Conservation (phyloP, 1,140 invertebrate species). For the Diachasmimorpha longicaudata region DNA sequence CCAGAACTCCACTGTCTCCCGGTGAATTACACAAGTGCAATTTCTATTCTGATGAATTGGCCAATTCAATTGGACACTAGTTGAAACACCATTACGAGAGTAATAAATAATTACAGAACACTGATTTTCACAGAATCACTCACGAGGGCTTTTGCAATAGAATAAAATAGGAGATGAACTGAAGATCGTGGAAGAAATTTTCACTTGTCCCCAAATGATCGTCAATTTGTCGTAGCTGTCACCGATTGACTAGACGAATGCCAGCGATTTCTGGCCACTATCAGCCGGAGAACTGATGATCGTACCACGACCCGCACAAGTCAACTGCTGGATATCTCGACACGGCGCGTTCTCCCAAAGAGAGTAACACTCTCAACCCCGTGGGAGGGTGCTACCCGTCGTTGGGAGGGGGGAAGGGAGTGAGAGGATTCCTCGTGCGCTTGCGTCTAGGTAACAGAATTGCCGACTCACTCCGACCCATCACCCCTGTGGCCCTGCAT, state of each 20-base stretch:
- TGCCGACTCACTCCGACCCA: slow-evolving; percentile 41
- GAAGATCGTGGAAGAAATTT: no score
- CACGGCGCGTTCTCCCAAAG: background rate
- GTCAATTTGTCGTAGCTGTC: background rate
- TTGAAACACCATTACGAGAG: no score
- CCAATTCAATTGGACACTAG: no score
- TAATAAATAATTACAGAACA: no score
- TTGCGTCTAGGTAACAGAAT: slow-evolving; percentile 37
- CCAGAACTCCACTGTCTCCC: background rate
- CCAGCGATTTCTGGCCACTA: background rate
- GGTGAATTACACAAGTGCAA: background rate
- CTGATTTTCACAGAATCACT: no score
- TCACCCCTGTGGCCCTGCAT: slow-evolving; percentile 28
- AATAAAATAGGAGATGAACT: no score
- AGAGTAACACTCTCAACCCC: slow-evolving; percentile 1
- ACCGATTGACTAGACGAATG: background rate
- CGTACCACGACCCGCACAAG: slow-evolving; percentile 12
- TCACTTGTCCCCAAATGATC: background rate
- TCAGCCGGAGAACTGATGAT: background rate
- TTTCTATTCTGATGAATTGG: background rate
- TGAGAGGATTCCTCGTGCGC: slow-evolving; percentile 40
- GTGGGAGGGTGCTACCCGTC: background rate
- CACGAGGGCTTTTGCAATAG: no score
- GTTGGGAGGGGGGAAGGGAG: background rate
- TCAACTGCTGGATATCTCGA: slow-evolving; percentile 23